Evolutionary conservation across 2,888 invertebrate species (phyloP), one percentile per base, ranked within the genome.

Genomic region (Hirtodrosophila duncani): DNA sequence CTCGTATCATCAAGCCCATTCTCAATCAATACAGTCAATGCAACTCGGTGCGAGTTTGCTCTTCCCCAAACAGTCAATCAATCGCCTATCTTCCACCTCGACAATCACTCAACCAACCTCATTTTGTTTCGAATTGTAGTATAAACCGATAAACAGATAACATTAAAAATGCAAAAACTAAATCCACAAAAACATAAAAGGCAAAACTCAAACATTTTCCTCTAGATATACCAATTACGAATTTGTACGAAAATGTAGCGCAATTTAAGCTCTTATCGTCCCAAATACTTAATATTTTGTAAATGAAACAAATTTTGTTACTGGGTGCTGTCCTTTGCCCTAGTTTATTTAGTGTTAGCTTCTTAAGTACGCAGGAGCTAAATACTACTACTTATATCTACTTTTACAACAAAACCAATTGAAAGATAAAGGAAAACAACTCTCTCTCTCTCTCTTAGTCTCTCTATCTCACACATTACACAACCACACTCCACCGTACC

Each of bases 241-340:
- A n/a, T 57, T 44, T 59, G 48, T 52, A 62, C 48, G 11, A 46
- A 43, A 53, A 37, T 38, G n/a, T 77, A 68, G 71, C 67, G 61
- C 65, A 63, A 78, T 53, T 66, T 67, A 78, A 62, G 60, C 56
- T 78, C 57, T 78, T 63, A 78, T 70, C n/a, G n/a, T n/a, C n/a
- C n/a, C n/a, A n/a, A n/a, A n/a, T n/a, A n/a, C 3, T 20, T 5
- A 5, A 20, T 20, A 29, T 29, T 4, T 4, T 13, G 11, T 29
- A 29, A 29, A 13, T n/a, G n/a, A 34, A 18, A 33, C 14, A 44
- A 49, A 36, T 56, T 60, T 59, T 69, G 58, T 67, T 72, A 68
- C 43, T 60, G 77, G 77, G 64, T 61, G 64, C 72, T 52, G 13
- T 6, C 9, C 23, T n/a, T 17, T 46, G 34, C 45, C 59, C 68